phyloP scores from a whole-genome alignment of 1,140 invertebrate species.

The Rhizoglyphus robini region DNA sequence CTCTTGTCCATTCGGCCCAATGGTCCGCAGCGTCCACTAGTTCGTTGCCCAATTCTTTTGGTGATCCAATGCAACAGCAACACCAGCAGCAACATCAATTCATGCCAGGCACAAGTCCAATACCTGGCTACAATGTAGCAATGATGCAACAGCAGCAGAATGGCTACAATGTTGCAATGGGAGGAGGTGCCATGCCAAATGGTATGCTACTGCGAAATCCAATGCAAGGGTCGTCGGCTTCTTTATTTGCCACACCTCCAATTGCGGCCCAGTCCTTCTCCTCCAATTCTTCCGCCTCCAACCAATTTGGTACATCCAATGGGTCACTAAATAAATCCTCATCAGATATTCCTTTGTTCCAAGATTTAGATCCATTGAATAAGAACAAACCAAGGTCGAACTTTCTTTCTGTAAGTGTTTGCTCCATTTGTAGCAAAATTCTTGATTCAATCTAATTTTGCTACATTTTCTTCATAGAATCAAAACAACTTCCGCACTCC shows the following conservation, averaged over 20 bases:
- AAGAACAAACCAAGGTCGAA: slow-evolving; percentile 4
- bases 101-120: not conserved
- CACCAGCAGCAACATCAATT: not conserved
- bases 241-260: not conserved
- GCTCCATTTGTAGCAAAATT: not conserved
- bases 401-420: too few species aligned
- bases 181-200: not conserved
- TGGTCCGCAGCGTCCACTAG: not conserved
- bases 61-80: not conserved
- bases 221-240: not conserved
- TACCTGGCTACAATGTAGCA: not conserved
- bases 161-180: not conserved
- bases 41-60: not conserved
- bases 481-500: not conserved
- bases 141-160: not conserved
- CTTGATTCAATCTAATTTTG: not conserved
- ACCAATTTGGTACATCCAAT: not conserved
- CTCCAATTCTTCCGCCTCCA: not conserved
- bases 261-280: not conserved
- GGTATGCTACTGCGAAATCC: not conserved
- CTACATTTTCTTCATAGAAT: not conserved
- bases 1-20: not conserved
- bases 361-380: slow-evolving; percentile 3
- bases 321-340: not conserved
- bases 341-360: slow-evolving; percentile 5